A percentile compares a stretch with the other conserved stretches of the same genome.
Conservation (phyloP, 2,888 invertebrate genomes). For the Xestia c-nigrum region DNA sequence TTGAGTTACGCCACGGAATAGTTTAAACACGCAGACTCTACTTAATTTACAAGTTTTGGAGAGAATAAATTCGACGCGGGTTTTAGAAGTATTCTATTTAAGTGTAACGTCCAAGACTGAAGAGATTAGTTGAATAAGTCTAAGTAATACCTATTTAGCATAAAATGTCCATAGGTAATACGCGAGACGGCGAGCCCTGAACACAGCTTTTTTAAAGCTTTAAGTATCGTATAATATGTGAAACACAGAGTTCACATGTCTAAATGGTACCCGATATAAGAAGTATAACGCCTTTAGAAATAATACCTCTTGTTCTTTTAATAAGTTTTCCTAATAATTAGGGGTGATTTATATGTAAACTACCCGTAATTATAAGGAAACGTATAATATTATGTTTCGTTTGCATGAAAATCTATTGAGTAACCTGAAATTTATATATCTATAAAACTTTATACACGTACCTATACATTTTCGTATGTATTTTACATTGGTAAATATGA, state of each 20-base stretch:
- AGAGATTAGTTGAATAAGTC: conserved; percentile 89
- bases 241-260: conserved; percentile 59
- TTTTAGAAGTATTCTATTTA: conserved; percentile 89
- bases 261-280: conserved; percentile 36
- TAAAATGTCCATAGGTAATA: conserved; percentile 89
- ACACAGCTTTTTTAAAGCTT: conserved; percentile 69
- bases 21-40: conserved; percentile 72
- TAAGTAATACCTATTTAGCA: conserved; percentile 89
- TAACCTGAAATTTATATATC: conserved; percentile 29
- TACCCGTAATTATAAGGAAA: conserved; percentile 28
- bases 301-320: conserved; percentile 11
- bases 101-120: conserved; percentile 91
- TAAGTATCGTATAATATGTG: conserved; percentile 66
- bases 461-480: conserved; percentile 39
- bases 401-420: conserved; percentile 28
- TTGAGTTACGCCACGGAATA: conserved; percentile 72
- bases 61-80: conserved; percentile 88
- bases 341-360: conserved; percentile 18
- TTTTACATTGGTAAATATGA: conserved; percentile 43
- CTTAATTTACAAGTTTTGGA: conserved; percentile 74
- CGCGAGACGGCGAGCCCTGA: conserved; percentile 76
- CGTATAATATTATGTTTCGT: conserved; percentile 21
- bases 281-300: conserved; percentile 29
- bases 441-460: conserved; percentile 47
- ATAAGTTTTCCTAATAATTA: conserved; percentile 10